These are phyloP conservation scores for Melanotaenia parkinsoni DNA, from an alignment of 2,797 vertebrate genomes.

Conservation along the genomic window DNA sequence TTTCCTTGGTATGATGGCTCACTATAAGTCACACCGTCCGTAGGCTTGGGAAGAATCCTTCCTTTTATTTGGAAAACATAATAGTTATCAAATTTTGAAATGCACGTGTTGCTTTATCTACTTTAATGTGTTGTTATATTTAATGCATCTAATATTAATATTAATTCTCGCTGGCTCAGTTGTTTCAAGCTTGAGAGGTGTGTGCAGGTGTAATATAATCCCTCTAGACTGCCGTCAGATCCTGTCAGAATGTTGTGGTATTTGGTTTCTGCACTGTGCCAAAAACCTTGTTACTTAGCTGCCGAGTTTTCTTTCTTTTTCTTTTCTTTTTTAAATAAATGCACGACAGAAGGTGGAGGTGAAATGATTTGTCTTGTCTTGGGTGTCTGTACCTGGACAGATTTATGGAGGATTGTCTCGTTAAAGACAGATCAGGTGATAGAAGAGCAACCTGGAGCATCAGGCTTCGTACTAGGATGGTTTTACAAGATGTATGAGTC, in stretches of 20 bases:
- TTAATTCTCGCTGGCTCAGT: conserved; percentile 27
- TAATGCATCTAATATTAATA: neutral
- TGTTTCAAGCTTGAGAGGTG: conserved; percentile 21
- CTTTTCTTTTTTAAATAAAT: conserved; percentile 17
- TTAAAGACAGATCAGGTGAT: conserved; percentile 62
- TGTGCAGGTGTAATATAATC: conserved; percentile 56
- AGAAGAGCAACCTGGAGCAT: conserved; percentile 42
- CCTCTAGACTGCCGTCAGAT: conserved; percentile 49
- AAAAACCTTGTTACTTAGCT: conserved; percentile 51
- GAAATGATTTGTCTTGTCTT: conserved; percentile 60
- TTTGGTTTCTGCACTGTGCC: conserved; percentile 46
- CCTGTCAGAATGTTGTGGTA: conserved; percentile 56
- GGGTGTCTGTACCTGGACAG: conserved; percentile 45
- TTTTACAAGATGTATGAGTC: conserved; percentile 49
- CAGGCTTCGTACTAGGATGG: conserved; percentile 38
- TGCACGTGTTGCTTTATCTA: neutral
- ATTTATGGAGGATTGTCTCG: conserved; percentile 64
- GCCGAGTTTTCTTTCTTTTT: conserved; percentile 10
- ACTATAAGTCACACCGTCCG: neutral
- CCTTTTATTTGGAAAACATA: neutral
- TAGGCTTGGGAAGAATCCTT: neutral
- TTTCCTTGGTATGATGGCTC: neutral
- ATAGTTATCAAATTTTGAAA: neutral
- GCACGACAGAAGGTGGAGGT: conserved; percentile 23
- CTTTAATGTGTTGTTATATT: neutral